Conservation (phyloP, 2,888 invertebrate genomes). For the Drosophila koepferae region DNA sequence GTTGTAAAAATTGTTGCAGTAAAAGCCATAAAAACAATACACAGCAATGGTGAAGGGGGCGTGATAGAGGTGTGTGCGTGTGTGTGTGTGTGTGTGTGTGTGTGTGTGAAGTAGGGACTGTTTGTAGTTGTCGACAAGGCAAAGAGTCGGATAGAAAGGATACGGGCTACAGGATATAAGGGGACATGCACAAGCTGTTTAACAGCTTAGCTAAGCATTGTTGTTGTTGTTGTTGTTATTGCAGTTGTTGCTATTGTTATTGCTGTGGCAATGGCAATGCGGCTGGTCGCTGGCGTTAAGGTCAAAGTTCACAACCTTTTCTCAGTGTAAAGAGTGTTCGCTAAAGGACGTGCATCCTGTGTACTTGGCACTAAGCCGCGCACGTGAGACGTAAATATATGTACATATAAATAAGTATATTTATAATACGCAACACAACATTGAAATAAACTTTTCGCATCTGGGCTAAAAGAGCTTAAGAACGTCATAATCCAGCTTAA, state of each 20-base stretch:
- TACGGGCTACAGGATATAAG: slow-evolving; percentile 2
- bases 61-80: background rate
- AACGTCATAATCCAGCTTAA: slow-evolving; percentile 4
- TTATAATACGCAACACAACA: slow-evolving; percentile 7
- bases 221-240: slow-evolving; percentile 16
- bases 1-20: slow-evolving; percentile 55
- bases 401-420: background rate
- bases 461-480: slow-evolving; percentile 21
- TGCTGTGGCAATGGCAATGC: slow-evolving; percentile 22
- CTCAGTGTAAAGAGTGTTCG: slow-evolving; percentile 17
- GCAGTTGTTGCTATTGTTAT: slow-evolving; percentile 20
- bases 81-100: background rate
- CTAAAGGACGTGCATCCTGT: slow-evolving; percentile 36
- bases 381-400: slow-evolving; percentile 49
- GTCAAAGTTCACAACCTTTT: slow-evolving; percentile 68
- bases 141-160: slow-evolving; percentile 2
- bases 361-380: slow-evolving; percentile 25
- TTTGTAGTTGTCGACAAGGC: slow-evolving; percentile 9
- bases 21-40: slow-evolving; percentile 47
- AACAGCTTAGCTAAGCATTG: slow-evolving; percentile 53
- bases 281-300: slow-evolving; percentile 40
- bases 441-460: slow-evolving; percentile 29
- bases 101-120: background rate
- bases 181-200: slow-evolving; percentile 58
- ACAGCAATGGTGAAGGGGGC: slow-evolving; percentile 9